A percentile compares a stretch with the other conserved stretches of the same genome.
Conservation (phyloP, 2,888 invertebrate genomes). For the Drosophila cognata region DNA sequence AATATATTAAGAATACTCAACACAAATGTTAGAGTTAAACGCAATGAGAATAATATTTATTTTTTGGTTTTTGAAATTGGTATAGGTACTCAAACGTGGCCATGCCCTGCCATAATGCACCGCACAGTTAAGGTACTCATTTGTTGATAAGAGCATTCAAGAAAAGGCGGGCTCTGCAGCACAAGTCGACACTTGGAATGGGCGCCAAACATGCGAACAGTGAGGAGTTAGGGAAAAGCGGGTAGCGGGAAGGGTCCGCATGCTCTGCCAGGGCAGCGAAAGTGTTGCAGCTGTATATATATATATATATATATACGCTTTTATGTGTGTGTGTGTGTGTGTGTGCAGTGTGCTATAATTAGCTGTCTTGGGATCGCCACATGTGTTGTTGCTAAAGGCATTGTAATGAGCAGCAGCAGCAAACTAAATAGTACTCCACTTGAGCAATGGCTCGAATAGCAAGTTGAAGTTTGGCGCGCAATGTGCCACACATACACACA, state of each 20-base stretch:
- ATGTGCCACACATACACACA: constrained; percentile 41
- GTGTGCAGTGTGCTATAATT: constrained; percentile 49
- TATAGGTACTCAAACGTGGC: neutral
- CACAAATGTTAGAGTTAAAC: neutral
- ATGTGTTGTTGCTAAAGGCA: constrained; percentile 73
- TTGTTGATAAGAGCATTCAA: constrained; percentile 3
- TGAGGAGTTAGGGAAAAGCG: neutral
- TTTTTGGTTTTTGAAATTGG: neutral
- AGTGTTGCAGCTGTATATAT: constrained; percentile 56
- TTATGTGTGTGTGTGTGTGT: constrained; percentile 13
- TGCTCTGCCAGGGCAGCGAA: constrained; percentile 63
- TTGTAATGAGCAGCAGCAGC: constrained; percentile 61
- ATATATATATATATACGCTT: constrained; percentile 10
- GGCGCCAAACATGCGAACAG: constrained; percentile 61
- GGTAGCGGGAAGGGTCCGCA: constrained; percentile 35
- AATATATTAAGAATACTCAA: neutral
- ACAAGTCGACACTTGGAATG: constrained; percentile 46
- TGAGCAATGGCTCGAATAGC: constrained; percentile 58
- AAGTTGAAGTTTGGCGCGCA: constrained; percentile 63
- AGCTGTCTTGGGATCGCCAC: constrained; percentile 59
- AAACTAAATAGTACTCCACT: constrained; percentile 67
- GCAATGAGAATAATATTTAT: neutral
- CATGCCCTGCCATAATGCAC: neutral
- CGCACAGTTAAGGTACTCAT: neutral
- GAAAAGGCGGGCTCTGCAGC: constrained; percentile 46